Evolutionary conservation across 2,888 invertebrate species (phyloP).

Genomic region (Lasioglossum villosulum): DNA sequence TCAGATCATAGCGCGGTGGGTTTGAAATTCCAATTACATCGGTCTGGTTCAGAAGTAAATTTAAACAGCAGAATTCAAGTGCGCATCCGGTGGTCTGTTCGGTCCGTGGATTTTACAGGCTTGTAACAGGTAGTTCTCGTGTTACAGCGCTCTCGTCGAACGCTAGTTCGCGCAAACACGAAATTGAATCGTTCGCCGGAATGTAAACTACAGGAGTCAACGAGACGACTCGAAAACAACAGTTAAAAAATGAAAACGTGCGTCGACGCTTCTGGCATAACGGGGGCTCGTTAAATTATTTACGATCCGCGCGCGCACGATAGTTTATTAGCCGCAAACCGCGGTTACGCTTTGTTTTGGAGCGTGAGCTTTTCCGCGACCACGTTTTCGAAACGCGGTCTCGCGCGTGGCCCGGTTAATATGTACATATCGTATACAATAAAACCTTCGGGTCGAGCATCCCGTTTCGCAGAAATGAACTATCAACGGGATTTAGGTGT

Average conservation of each 20-base stretch:
- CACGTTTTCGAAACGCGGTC: background rate
- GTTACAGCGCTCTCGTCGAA: background rate
- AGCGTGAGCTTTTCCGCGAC: background rate
- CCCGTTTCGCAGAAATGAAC: background rate
- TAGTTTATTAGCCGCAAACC: background rate
- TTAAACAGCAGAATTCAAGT: background rate
- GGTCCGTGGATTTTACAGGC: background rate
- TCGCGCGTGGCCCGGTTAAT: background rate
- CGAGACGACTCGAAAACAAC: background rate
- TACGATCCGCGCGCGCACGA: background rate
- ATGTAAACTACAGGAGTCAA: background rate
- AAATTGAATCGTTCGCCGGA: background rate
- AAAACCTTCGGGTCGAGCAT: background rate
- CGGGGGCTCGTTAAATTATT: constrained; percentile 2
- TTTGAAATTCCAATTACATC: constrained; percentile 1
- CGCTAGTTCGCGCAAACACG: background rate
- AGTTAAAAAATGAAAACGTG: background rate
- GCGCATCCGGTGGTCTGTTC: background rate
- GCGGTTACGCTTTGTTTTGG: background rate
- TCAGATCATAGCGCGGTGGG: background rate
- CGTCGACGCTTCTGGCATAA: background rate
- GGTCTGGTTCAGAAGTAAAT: background rate
- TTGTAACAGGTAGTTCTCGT: constrained; percentile 7
- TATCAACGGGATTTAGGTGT: background rate
- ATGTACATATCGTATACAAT: background rate